phyloP scores from a whole-genome alignment of 1,140 invertebrate genomes.

The Aphaenogaster ashmeadi region DNA sequence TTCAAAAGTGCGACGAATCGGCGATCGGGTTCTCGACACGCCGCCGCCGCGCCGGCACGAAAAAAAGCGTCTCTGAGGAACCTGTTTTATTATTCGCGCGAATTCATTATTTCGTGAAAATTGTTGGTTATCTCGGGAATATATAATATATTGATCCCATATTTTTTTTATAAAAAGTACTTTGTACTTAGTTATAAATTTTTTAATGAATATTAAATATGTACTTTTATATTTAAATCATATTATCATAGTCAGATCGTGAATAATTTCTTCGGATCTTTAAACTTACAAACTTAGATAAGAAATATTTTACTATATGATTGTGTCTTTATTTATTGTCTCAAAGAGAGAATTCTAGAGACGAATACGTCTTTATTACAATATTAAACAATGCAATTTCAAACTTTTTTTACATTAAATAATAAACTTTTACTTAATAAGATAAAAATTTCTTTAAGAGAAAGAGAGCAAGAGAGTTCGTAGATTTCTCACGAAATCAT shows the following conservation, averaged over 20 bases:
- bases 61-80: slow-evolving; percentile 52
- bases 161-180: background rate
- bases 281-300: background rate
- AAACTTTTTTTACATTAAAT: background rate
- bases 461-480: background rate
- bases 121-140: background rate
- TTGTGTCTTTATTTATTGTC: background rate
- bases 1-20: slow-evolving; percentile 74
- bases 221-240: background rate
- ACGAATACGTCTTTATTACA: background rate
- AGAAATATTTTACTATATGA: background rate
- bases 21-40: slow-evolving; percentile 60
- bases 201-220: background rate
- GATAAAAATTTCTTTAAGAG: background rate
- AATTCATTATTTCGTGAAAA: slow-evolving; percentile 41
- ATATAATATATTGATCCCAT: background rate
- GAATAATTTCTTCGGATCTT: slow-evolving; percentile 3
- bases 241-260: background rate
- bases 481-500: background rate
- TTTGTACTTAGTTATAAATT: background rate
- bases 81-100: slow-evolving; percentile 37
- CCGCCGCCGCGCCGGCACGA: slow-evolving; percentile 4
- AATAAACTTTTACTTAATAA: background rate
- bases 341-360: background rate
- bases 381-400: background rate